Percentiles rank a stretch among this genome's conserved stretches.
phyloP scores from a whole-genome alignment of 2,797 vertebrate genomes.

The Acipenser oxyrinchus region DNA sequence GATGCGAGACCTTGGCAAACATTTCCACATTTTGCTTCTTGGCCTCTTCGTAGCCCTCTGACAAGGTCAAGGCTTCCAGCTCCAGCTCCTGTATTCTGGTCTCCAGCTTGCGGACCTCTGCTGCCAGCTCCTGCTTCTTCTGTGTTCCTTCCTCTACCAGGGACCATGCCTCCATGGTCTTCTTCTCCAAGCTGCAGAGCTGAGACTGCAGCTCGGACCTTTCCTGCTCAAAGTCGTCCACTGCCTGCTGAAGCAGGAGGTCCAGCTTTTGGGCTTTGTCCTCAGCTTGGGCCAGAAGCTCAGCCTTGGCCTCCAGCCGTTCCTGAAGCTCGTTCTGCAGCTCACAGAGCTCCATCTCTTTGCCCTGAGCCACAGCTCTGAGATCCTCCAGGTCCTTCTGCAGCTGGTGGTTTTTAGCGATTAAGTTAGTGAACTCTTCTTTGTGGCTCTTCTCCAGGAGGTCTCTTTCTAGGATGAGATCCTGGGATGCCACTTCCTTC shows the following conservation, averaged over 20 bases:
- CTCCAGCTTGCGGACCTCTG: conserved; percentile 52
- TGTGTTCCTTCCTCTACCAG: conserved; percentile 37
- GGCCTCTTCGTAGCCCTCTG: conserved; percentile 37
- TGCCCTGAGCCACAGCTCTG: conserved; percentile 42
- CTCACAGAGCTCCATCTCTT: conserved; percentile 57
- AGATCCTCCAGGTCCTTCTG: conserved; percentile 56
- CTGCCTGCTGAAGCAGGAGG: conserved; percentile 47
- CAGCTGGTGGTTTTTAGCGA: conserved; percentile 56
- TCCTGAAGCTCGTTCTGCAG: conserved; percentile 53
- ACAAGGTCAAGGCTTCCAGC: conserved; percentile 19
- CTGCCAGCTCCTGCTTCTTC: conserved; percentile 49
- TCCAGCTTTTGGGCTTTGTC: conserved; percentile 39
- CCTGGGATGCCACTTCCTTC: conserved; percentile 31
- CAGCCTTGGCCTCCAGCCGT: conserved; percentile 49
- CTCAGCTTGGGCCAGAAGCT: conserved; percentile 41
- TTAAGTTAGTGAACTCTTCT: conserved; percentile 50
- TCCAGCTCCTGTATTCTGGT: conserved; percentile 22
- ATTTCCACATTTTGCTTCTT: conserved; percentile 46
- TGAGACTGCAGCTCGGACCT: conserved; percentile 46
- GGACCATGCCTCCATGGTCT: conserved; percentile 37
- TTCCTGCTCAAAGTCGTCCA: conserved; percentile 57
- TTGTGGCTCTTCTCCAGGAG: conserved; percentile 54
- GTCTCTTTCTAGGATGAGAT: conserved; percentile 48
- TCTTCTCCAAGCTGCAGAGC: conserved; percentile 44
- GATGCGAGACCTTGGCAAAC: conserved; percentile 28